Percentiles rank a stretch among this genome's conserved stretches.
phyloP scores from a whole-genome alignment of 2,113 vertebrate species.

The Dipodomys stephensi region DNA sequence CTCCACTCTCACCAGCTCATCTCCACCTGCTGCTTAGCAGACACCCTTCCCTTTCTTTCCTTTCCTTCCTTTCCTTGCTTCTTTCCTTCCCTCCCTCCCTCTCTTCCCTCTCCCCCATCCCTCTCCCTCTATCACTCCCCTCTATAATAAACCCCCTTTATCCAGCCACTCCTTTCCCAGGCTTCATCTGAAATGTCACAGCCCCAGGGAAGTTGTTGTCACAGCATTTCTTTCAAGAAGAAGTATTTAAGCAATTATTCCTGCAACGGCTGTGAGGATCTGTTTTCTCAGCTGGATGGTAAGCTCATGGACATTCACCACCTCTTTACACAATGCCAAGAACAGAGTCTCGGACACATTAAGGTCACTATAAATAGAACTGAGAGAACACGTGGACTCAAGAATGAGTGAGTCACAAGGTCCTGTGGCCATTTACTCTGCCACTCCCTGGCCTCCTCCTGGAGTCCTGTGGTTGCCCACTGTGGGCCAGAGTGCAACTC shows the following conservation, averaged over 20 bases:
- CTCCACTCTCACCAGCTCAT: not conserved
- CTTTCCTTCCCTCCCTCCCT: no score
- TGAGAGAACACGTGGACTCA: not conserved
- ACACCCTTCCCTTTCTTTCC: not conserved
- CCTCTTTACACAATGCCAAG: accelerated
- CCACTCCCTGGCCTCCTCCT: not conserved
- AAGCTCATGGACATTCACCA: not conserved
- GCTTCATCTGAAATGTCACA: slow-evolving; percentile 15
- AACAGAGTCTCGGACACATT: not conserved
- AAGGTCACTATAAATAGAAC: slow-evolving; percentile 34
- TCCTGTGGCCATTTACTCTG: not conserved
- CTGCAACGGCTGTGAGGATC: not conserved
- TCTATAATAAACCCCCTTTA: accelerated
- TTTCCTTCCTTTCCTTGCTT: no score
- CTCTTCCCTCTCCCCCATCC: no score
- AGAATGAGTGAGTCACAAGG: slow-evolving; percentile 26
- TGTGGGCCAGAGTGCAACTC: not conserved
- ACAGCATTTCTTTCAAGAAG: not conserved
- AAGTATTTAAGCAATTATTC: not conserved
- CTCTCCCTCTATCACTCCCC: not conserved
- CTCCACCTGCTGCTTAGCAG: not conserved
- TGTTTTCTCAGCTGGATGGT: not conserved
- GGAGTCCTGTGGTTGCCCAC: not conserved
- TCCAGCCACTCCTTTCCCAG: not conserved
- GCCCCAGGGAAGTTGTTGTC: not conserved